These are phyloP conservation scores for Acanthosepion pharaonis DNA, from an alignment of 2,888 invertebrate species.

Conservation along the genomic window DNA sequence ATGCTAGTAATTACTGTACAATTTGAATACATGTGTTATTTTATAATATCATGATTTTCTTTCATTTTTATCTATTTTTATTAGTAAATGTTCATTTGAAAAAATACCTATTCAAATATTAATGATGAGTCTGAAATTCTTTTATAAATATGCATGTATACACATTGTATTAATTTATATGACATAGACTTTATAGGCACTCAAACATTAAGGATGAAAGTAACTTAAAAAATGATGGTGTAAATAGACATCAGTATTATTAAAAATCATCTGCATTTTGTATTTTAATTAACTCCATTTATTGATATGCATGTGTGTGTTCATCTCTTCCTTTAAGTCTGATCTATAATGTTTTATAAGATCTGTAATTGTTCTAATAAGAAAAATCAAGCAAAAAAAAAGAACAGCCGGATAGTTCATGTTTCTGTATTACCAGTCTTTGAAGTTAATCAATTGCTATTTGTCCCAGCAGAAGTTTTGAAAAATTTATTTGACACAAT, in stretches of 20 bases:
- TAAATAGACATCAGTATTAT: background rate
- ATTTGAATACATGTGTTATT: background rate
- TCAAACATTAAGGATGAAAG: background rate
- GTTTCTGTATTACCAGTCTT: no score
- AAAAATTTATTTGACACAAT: no score
- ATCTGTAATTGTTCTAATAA: no score
- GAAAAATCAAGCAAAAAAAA: no score
- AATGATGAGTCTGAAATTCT: background rate
- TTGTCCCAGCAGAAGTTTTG: no score
- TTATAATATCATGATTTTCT: background rate
- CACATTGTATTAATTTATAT: background rate
- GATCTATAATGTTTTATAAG: no score
- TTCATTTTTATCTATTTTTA: background rate
- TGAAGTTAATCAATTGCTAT: no score
- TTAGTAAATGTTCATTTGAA: background rate
- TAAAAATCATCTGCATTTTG: no score
- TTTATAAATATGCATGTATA: background rate
- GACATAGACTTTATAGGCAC: background rate
- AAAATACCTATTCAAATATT: background rate
- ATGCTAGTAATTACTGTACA: background rate
- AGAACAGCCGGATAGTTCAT: no score
- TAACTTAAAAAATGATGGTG: background rate
- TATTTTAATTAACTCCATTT: no score
- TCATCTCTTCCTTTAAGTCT: no score
- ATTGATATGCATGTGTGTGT: no score